phyloP scores from a whole-genome alignment of 2,888 invertebrate genomes.

The Chalcis sispes region DNA sequence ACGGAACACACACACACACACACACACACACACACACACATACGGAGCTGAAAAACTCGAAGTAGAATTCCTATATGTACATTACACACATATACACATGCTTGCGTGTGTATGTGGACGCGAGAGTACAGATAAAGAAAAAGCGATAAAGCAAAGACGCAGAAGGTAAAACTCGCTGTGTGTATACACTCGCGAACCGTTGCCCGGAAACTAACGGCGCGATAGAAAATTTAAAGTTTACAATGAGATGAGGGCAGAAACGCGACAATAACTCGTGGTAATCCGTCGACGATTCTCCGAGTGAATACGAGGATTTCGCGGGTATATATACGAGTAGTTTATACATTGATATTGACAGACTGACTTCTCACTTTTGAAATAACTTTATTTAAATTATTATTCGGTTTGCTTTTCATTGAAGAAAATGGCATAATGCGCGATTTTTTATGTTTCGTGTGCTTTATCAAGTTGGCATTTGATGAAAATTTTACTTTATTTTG shows the following conservation, averaged over 20 bases:
- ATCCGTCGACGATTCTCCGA: neutral
- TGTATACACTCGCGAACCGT: no score
- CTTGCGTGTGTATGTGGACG: no score
- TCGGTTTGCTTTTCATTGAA: neutral
- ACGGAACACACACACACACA: no score
- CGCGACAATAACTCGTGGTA: conserved; percentile 22
- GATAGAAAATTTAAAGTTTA: conserved; percentile 33
- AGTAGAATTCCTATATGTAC: no score
- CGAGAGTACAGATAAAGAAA: neutral
- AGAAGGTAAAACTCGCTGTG: no score
- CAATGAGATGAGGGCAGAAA: conserved; percentile 18
- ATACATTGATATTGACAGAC: neutral
- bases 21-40: no score
- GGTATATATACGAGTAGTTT: neutral
- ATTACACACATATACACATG: no score
- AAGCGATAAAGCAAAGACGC: neutral
- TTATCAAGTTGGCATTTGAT: no score
- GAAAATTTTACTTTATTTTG: no score
- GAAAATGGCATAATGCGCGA: neutral
- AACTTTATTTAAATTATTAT: conserved; percentile 3
- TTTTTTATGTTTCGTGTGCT: no score
- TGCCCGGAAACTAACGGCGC: conserved; percentile 1
- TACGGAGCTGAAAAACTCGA: no score
- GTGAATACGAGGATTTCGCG: no score
- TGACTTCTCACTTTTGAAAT: neutral